Evolutionary conservation across 1,140 invertebrate genomes (phyloP).

Genomic region (Gonatopus flavifemur): DNA sequence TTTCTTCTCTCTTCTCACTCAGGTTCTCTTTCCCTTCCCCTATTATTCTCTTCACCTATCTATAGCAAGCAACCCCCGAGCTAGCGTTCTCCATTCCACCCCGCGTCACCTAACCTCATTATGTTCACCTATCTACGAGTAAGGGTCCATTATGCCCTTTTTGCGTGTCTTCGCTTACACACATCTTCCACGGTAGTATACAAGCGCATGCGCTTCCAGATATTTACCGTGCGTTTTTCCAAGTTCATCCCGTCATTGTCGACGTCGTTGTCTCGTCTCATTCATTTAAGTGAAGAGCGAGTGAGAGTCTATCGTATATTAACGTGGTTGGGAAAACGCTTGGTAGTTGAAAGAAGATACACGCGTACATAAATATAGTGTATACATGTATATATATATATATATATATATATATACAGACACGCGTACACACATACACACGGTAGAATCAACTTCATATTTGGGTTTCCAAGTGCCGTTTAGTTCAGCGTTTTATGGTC

Average conservation of each 20-base stretch:
- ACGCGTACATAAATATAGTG: too few relatives aligned
- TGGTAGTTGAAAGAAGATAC: too few relatives aligned
- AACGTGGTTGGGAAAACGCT: too few relatives aligned
- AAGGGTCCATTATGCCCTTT: constrained; percentile 52
- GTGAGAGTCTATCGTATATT: too few relatives aligned
- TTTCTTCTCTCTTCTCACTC: too few relatives aligned
- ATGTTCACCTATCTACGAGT: constrained; percentile 51
- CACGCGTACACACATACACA: constrained; percentile 17
- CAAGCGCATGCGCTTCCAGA: too few relatives aligned
- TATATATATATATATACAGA: background rate
- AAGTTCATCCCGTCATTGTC: too few relatives aligned
- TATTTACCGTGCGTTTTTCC: too few relatives aligned
- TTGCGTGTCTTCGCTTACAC: constrained; percentile 35
- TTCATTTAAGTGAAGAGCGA: too few relatives aligned
- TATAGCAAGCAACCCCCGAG: constrained; percentile 1
- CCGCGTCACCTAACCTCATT: constrained; percentile 47
- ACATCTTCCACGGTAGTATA: too few relatives aligned
- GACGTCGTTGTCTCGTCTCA: too few relatives aligned
- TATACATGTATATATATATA: background rate
- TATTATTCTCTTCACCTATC: background rate
- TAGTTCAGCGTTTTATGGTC: constrained; percentile 58
- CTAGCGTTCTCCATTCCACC: constrained; percentile 18
- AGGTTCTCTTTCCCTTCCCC: constrained; percentile 3
- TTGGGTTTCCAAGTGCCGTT: constrained; percentile 50
- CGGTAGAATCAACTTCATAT: constrained; percentile 31